These are phyloP conservation scores for Cyclopterus lumpus DNA, from an alignment of 2,797 vertebrate genomes.

Conservation along the genomic window DNA sequence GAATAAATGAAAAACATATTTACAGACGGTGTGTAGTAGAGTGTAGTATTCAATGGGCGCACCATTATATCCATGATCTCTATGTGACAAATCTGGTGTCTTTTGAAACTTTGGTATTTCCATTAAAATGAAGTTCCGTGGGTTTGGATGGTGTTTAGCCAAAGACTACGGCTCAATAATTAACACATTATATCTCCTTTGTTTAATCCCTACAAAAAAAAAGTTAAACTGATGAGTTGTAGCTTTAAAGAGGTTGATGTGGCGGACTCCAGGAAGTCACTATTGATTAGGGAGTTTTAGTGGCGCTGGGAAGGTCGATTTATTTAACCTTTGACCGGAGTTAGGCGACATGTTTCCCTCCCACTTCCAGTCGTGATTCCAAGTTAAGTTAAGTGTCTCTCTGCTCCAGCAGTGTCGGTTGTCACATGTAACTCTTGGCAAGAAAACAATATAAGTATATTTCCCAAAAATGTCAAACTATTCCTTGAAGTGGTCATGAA, in stretches of 20 bases:
- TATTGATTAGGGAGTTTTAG: neutral
- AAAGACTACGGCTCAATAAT: neutral
- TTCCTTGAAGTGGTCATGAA: neutral
- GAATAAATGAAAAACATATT: neutral
- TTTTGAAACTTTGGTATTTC: slow-evolving; percentile 2
- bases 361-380: neutral
- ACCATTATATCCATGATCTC: neutral
- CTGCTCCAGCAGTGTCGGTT: neutral
- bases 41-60: neutral
- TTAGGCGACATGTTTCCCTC: neutral
- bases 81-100: neutral
- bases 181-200: neutral
- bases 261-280: neutral
- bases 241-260: neutral
- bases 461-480: neutral
- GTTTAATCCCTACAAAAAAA: neutral
- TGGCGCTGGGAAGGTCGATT: neutral
- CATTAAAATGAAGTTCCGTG: neutral
- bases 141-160: neutral
- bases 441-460: neutral
- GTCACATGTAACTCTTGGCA: neutral
- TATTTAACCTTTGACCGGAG: slow-evolving; percentile 5
- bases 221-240: neutral
- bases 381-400: neutral
- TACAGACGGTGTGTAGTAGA: neutral